Evolutionary conservation across 2,113 vertebrate genomes (phyloP).

Genomic region (Lonchura striata): DNA sequence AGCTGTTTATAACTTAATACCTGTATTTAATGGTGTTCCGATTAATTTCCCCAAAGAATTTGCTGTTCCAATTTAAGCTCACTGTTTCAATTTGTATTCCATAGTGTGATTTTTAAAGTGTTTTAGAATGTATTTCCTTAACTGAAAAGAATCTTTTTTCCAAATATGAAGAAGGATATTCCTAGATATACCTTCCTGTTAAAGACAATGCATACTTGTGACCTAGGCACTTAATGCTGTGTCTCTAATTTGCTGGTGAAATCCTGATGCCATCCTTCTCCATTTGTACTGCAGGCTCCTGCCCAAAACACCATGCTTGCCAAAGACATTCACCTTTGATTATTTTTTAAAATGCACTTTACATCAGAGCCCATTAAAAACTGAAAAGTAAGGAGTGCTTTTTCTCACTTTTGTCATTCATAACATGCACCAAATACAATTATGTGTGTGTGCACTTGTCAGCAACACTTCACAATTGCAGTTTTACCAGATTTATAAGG

Average conservation of each 20-base stretch:
- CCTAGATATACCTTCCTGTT: not conserved
- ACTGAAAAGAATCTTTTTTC: not conserved
- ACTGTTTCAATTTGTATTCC: not conserved
- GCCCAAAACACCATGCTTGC: not conserved
- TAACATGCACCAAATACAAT: not conserved
- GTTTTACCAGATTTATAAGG: not conserved
- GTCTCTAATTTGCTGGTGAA: not conserved
- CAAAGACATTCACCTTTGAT: constrained; percentile 30
- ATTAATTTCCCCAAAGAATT: not conserved
- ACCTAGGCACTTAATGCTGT: not conserved
- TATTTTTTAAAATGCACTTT: not conserved
- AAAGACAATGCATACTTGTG: not conserved
- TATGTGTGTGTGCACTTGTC: not conserved
- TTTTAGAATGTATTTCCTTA: not conserved
- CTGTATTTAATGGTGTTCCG: not conserved
- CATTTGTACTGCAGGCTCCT: not conserved
- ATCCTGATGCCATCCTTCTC: not conserved
- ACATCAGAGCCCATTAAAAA: constrained; percentile 54
- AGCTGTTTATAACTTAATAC: not conserved
- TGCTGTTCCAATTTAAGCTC: not conserved
- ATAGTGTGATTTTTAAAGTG: not conserved
- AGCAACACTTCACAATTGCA: not conserved
- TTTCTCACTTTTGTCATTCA: constrained; percentile 49
- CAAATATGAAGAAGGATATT: not conserved
- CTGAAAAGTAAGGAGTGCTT: not conserved